Conservation (phyloP, 2,113 vertebrate species). For the Pelusios castaneus region DNA sequence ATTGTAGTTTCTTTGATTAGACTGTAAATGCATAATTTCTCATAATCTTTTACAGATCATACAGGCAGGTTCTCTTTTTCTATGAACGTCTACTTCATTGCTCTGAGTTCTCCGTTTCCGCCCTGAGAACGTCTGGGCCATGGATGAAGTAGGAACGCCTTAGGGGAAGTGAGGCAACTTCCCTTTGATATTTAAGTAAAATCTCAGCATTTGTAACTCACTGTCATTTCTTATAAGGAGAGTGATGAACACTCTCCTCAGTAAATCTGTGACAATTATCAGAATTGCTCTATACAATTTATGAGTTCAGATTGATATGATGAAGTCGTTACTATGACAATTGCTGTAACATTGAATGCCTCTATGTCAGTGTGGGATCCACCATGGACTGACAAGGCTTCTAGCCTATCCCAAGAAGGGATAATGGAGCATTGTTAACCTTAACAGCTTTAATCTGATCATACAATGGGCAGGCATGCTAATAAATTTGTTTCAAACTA, state of each 20-base stretch:
- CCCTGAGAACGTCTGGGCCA: neutral
- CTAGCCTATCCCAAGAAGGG: neutral
- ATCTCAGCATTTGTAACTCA: neutral
- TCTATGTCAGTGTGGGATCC: no score
- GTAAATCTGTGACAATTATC: neutral
- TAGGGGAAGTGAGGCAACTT: neutral
- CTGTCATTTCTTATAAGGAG: neutral
- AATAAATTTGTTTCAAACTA: no score
- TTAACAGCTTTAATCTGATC: neutral
- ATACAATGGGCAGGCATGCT: no score
- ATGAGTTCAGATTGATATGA: neutral
- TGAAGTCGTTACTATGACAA: neutral
- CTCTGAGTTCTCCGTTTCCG: neutral
- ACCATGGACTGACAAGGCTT: neutral
- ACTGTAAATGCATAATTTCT: conserved; percentile 52
- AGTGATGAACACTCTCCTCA: neutral
- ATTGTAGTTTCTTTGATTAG: conserved; percentile 59
- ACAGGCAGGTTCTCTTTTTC: conserved; percentile 15
- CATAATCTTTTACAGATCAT: conserved; percentile 18
- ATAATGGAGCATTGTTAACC: neutral
- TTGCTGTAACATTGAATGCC: neutral
- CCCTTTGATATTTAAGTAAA: neutral
- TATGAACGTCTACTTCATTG: neutral
- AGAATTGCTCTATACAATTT: neutral
- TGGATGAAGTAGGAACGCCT: neutral